Evolutionary conservation across 2,888 invertebrate genomes (phyloP), one percentile per base, ranked within the genome.

Genomic region (Phymatocera aterrima): DNA sequence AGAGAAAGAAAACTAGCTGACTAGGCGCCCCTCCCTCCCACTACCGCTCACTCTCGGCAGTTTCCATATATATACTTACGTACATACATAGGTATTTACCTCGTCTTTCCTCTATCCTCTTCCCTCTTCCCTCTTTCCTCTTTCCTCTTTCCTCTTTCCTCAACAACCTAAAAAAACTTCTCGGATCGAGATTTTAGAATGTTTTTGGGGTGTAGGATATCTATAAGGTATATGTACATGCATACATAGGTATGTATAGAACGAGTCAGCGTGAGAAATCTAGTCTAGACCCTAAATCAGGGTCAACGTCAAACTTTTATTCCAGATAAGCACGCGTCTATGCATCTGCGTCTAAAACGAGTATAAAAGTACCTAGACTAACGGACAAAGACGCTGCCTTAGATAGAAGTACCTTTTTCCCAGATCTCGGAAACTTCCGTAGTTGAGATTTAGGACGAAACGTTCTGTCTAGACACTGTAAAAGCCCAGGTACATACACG

Each of bases 391-490:
- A 64, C 61, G 34, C 34, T 64, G 37, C 61, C 57, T 8, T 5
- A 6, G 31, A 60, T 12, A 64, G 37, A 24, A 18, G 37, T 24
- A 18, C 1, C 21, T 21, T 8, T 2, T 64, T 37, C 61, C 37
- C 18, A 64, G 18, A 64, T 37, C 37, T 37, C 34, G 15, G 37
- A 64, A 64, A 15, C n/a, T n/a, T 64, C 18, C 21, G 61, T 64
- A 37, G 37, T 64, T 68, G 21, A 28, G 46, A 68, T 68, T 68
- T 46, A 68, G 68, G 68, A 24, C 68, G 46, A 68, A 15, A 15
- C 68, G 68, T 43, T 68, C 40, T 46, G 68, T 68, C 68, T 68
- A 68, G 68, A 68, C 68, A 46, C 68, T 28, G 68, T 68, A 46
- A 68, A 68, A 68, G 46, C 68, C n/a, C 68, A 28, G 65, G 15